Base-by-base conservation (phyloP, 2,888 invertebrate species). In the Hirtodrosophila trivittata region DNA sequence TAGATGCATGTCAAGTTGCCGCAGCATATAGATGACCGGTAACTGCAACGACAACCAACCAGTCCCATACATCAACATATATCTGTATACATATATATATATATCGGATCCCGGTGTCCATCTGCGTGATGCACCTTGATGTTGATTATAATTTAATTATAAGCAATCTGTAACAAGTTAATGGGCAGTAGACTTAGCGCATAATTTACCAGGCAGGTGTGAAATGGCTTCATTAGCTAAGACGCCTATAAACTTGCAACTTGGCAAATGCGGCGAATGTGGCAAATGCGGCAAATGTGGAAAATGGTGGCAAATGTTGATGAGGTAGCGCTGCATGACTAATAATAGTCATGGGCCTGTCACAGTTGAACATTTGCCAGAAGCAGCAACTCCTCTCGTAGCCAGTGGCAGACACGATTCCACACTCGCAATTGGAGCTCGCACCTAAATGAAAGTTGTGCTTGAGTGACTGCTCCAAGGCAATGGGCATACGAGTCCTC, bases 141-240 rank as follows among this genome's bases (percentile, higher is more conserved):
- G 70, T 83, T 80, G 84, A 83, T 80, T 80, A 80, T 80, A 80
- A 80, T 80, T 80, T 80, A 80, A 80, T 80, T 80, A 80, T 80
- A 80, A 83, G 69, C 83, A 83, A 80, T 80, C 80, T 80, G 80
- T 74, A 80, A 80, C 83, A 66, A 75, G 69, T 80, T 80, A 80
- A 80, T 83, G 68, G 80, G 64, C 65, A 30, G 65, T 28, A n/a
- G 60, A 52, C 60, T 26, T 28, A 26, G 21, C 77, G 68, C 65
- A 75, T 71, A 65, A 74, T 83, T 80, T 77, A 56, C 59, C 76
- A 62, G 75, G 83, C 80, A 83, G 80, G 80, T 80, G 80, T 80
- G 80, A 80, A 80, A 80, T 80, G 80, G 83, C 80, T 80, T 80
- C 83, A 80, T 80, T 80, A 83, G 77, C 77, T 64, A 66, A 62